phyloP scores from a whole-genome alignment of 1,140 invertebrate genomes.

The Drosophila seguyi region DNA sequence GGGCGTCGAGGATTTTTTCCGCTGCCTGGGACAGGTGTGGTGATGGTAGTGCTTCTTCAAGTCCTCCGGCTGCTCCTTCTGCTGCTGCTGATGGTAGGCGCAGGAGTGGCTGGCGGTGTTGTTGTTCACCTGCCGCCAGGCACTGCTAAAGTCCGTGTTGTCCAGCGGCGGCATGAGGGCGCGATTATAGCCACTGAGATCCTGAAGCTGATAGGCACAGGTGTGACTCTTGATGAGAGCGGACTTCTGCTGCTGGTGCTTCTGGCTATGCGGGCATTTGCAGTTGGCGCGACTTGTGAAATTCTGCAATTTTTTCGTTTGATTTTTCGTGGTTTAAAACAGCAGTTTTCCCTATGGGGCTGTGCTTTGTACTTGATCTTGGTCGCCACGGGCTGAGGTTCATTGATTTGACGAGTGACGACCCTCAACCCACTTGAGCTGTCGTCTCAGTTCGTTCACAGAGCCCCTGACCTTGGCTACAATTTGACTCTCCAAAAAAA shows the following conservation, averaged over 20 bases:
- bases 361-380: slow-evolving; percentile 72
- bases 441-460: slow-evolving; percentile 74
- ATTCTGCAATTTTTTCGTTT: slow-evolving; percentile 62
- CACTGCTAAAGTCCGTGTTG: slow-evolving; percentile 65
- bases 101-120: slow-evolving; percentile 57
- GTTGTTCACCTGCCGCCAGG: slow-evolving; percentile 70
- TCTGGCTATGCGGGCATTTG: slow-evolving; percentile 71
- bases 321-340: not conserved
- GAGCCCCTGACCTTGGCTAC: slow-evolving; percentile 78
- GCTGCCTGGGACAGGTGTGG: slow-evolving; percentile 66
- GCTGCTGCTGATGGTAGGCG: slow-evolving; percentile 55
- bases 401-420: slow-evolving; percentile 65
- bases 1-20: slow-evolving; percentile 51
- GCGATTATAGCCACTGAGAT: slow-evolving; percentile 67
- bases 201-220: slow-evolving; percentile 74
- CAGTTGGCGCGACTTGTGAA: slow-evolving; percentile 78
- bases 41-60: slow-evolving; percentile 57
- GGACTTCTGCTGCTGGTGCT: slow-evolving; percentile 53
- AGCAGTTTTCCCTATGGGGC: not conserved
- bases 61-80: slow-evolving; percentile 15
- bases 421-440: slow-evolving; percentile 50
- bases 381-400: slow-evolving; percentile 38
- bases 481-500: slow-evolving; percentile 61
- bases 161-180: slow-evolving; percentile 74
- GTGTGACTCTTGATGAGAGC: slow-evolving; percentile 74